These are phyloP conservation scores for Euura lappo DNA, from an alignment of 1,140 invertebrate species.

Conservation along the genomic window DNA sequence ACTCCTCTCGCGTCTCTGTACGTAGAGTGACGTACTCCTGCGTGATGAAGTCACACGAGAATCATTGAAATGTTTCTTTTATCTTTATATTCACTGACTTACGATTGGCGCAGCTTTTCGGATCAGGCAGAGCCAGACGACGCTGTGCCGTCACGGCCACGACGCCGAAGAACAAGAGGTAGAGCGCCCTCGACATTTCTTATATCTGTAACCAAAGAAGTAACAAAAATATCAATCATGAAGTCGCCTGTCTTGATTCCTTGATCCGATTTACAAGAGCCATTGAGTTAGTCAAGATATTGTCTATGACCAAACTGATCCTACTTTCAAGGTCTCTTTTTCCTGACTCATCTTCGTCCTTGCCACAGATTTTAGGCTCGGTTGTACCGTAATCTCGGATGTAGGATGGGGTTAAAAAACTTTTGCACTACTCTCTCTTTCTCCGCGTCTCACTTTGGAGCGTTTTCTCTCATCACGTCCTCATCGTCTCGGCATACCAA, in stretches of 20 bases:
- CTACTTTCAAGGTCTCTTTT: too few relatives aligned
- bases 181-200: conserved; percentile 57
- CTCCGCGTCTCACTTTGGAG: background rate
- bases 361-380: background rate
- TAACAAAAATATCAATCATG: background rate
- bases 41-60: background rate
- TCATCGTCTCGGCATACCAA: background rate
- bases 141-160: conserved; percentile 78
- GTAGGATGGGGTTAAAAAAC: background rate
- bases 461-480: background rate
- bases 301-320: too few relatives aligned
- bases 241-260: too few relatives aligned
- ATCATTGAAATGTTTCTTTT: too few relatives aligned
- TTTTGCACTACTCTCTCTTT: background rate
- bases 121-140: conserved; percentile 84
- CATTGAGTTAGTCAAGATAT: too few relatives aligned
- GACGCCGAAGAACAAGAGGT: conserved; percentile 70
- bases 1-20: conserved; percentile 86
- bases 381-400: too few relatives aligned
- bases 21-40: conserved; percentile 83
- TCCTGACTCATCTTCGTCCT: background rate
- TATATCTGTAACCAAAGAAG: conserved; percentile 34
- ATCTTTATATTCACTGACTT: conserved; percentile 53
- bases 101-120: conserved; percentile 86
- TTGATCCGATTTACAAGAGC: too few relatives aligned